Evolutionary conservation across 2,888 invertebrate species (phyloP).

Genomic region (Artemia sinica): DNA sequence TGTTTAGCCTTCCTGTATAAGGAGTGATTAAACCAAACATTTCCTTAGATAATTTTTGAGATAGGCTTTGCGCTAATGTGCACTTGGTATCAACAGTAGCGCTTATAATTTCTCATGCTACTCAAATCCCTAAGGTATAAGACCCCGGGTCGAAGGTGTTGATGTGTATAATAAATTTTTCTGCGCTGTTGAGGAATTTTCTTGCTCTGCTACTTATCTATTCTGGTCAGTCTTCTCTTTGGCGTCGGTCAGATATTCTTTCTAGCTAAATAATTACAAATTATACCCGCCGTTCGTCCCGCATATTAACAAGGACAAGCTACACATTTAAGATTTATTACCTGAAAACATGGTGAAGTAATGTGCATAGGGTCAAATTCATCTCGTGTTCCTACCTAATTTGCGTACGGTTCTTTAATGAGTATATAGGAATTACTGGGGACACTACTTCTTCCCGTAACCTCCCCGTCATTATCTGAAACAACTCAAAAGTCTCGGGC

Average conservation of each 20-base stretch:
- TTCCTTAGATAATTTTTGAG: no score
- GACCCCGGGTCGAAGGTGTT: slow-evolving; percentile 4
- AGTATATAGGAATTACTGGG: slow-evolving; percentile 9
- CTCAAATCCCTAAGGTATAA: not conserved
- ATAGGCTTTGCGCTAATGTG: no score
- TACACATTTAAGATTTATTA: not conserved
- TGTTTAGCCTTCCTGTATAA: no score
- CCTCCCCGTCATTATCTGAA: slow-evolving; percentile 6
- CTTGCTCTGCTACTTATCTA: not conserved
- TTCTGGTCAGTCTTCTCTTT: slow-evolving; percentile 10
- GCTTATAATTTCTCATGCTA: slow-evolving; percentile 8
- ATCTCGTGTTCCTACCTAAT: slow-evolving; percentile 3
- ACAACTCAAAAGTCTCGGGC: not conserved
- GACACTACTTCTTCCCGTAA: not conserved
- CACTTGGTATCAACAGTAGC: not conserved
- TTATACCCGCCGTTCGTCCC: slow-evolving; percentile 12
- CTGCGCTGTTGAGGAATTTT: not conserved
- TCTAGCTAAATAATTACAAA: slow-evolving; percentile 13
- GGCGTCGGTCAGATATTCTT: slow-evolving; percentile 13
- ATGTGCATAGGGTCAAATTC: slow-evolving; percentile 4
- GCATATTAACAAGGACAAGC: slow-evolving; percentile 12
- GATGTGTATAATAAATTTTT: slow-evolving; percentile 14
- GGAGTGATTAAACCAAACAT: no score
- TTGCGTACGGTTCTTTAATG: slow-evolving; percentile 7
- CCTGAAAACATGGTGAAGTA: not conserved